Percentiles rank a stretch among this genome's conserved stretches.
Conservation (phyloP, 2,113 vertebrate genomes). For the Mystacornis crossleyi region DNA sequence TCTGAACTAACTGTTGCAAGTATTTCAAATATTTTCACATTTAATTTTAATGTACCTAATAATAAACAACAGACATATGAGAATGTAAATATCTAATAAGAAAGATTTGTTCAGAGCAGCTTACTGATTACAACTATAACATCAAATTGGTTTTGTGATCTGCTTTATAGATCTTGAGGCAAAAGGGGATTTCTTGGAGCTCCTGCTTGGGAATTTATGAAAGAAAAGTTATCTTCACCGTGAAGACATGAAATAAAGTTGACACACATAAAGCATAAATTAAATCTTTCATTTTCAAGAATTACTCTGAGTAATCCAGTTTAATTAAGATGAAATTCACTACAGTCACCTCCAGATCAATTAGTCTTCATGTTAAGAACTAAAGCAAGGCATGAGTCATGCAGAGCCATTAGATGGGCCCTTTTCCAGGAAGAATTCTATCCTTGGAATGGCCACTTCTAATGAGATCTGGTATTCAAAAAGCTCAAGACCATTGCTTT, state of each 20-base stretch:
- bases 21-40: background rate
- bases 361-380: background rate
- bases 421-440: background rate
- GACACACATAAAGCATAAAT: background rate
- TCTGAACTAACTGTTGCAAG: conserved; percentile 22
- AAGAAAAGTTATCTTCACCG: conserved; percentile 52
- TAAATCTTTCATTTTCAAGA: conserved; percentile 13
- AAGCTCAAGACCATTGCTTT: background rate
- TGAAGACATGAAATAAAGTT: conserved; percentile 62
- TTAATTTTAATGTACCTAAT: background rate
- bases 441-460: background rate
- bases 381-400: background rate
- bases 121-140: conserved; percentile 20
- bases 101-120: conserved; percentile 33
- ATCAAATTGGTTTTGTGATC: conserved; percentile 61
- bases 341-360: background rate
- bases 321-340: background rate
- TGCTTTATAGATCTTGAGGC: conserved; percentile 68
- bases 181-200: conserved; percentile 66
- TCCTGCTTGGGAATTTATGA: conserved; percentile 65
- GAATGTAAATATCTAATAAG: background rate
- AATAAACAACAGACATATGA: background rate
- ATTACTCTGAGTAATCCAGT: background rate
- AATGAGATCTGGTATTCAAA: background rate
- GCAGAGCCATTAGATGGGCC: background rate